Conservation (phyloP, 2,888 invertebrate genomes). For the Poecilobothrus nobilitatus region DNA sequence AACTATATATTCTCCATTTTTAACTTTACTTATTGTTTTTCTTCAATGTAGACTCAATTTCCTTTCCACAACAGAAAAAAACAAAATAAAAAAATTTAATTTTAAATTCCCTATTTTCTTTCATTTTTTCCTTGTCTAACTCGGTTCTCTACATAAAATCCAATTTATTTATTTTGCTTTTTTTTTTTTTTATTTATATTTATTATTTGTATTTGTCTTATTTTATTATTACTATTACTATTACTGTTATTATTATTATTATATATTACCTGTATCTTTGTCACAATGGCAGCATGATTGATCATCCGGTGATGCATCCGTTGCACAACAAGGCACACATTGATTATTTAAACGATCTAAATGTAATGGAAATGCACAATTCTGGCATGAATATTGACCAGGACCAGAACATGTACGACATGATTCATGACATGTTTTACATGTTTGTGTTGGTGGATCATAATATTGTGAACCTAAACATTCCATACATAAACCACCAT, state of each 20-base stretch:
- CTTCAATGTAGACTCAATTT: too few species aligned
- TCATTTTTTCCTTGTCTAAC: too few species aligned
- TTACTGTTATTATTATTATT: not conserved
- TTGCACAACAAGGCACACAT: conserved; percentile 65
- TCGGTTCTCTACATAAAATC: too few species aligned
- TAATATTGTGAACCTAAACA: conserved; percentile 67
- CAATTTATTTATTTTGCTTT: too few species aligned
- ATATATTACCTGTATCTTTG: conserved; percentile 52
- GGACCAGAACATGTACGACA: conserved; percentile 63
- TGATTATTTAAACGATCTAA: conserved; percentile 65
- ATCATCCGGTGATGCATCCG: conserved; percentile 43
- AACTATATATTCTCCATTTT: too few species aligned
- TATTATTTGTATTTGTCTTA: not conserved
- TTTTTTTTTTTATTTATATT: not conserved
- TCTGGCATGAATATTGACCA: conserved; percentile 59
- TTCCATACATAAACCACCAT: conserved; percentile 66
- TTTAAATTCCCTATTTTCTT: too few species aligned
- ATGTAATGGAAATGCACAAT: conserved; percentile 57
- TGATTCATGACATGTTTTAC: conserved; percentile 56
- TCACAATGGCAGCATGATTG: conserved; percentile 64
- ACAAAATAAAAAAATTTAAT: too few species aligned
- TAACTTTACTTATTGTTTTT: too few species aligned
- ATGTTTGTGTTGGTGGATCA: conserved; percentile 58
- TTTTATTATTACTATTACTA: too few species aligned
- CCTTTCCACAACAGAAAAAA: too few species aligned